A percentile compares a stretch with the other conserved stretches of the same genome.
phyloP scores from a whole-genome alignment of 2,797 vertebrate species.

The Moxostoma hubbsi region DNA sequence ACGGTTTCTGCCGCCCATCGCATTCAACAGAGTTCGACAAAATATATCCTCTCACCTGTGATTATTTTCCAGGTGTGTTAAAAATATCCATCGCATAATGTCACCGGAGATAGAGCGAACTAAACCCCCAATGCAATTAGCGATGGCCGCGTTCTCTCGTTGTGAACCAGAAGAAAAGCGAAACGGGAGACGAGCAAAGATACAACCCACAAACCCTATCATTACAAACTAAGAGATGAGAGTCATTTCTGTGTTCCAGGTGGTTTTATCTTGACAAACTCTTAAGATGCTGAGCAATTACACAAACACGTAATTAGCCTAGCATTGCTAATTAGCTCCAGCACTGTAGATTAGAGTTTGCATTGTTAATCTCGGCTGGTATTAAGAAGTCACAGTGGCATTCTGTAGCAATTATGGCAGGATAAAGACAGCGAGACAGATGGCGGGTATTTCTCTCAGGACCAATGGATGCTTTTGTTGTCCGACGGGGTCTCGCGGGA shows the following conservation, averaged over 20 bases:
- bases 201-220: conserved; percentile 53
- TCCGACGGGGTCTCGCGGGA: conserved; percentile 16
- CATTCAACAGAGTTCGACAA: conserved; percentile 9
- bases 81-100: conserved; percentile 40
- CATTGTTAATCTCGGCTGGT: conserved; percentile 60
- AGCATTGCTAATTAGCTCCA: conserved; percentile 61
- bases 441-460: conserved; percentile 52
- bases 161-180: conserved; percentile 45
- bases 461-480: conserved; percentile 35
- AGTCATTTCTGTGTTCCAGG: conserved; percentile 61
- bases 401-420: conserved; percentile 37
- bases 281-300: conserved; percentile 66
- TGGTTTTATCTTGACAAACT: conserved; percentile 64
- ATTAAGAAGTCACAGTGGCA: conserved; percentile 62
- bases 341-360: conserved; percentile 52
- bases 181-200: conserved; percentile 37
- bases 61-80: conserved; percentile 37
- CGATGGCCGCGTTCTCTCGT: conserved; percentile 21
- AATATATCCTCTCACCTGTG: conserved; percentile 20
- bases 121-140: conserved; percentile 43
- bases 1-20: background rate
- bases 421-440: conserved; percentile 43
- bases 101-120: conserved; percentile 40
- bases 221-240: conserved; percentile 65
- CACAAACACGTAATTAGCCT: conserved; percentile 63